Base-by-base conservation (phyloP, 2,888 invertebrate genomes). In the Clostera curtula region DNA sequence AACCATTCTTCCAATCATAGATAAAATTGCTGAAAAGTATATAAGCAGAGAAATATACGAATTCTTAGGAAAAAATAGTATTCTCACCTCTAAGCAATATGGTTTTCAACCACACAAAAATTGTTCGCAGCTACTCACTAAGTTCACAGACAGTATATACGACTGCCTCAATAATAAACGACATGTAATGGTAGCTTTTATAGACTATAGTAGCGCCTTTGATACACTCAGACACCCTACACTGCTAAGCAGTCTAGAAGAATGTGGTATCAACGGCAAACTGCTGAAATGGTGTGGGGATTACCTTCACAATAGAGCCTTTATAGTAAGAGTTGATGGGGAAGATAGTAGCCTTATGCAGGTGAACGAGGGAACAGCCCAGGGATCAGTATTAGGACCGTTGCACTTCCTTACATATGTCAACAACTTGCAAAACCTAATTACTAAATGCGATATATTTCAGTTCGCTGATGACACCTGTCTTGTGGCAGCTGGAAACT, bases 391-490 rank as follows among this genome's bases (percentile, higher is more conserved):
- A 1, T 4, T 20, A 4, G 20, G 20, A 10, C 14, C 20, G 20
- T 16, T 16, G 2, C 20, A 26, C 4, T 26, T 20, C 5, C 5
- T 20, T 5, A 2, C 16, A 3, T 26, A 26, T n/a, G 26, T 26
- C 1, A 26, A 26, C 15, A 20, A 26, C 5, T 21, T 27, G 27
- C n/a, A n/a, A n/a, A n/a, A n/a, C n/a, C n/a, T n/a, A n/a, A n/a
- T n/a, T n/a, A n/a, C n/a, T n/a, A n/a, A n/a, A n/a, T 27, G 27
- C 13, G 22, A 27, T 3, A 22, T 27, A n/a, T 27, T 27, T 16
- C 11, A 16, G 9, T 27, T 27, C 17, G 27, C 21, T 5, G 27
- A 27, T 7, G 27, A 27, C 8, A 21, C 23, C 2, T 27, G 27
- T 21, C 15, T 27, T 5, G 11, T 24, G 3, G 3, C 21, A 12